These are phyloP conservation scores for Danio kyathit DNA, from an alignment of 2,797 vertebrate genomes.

Conservation along the genomic window DNA sequence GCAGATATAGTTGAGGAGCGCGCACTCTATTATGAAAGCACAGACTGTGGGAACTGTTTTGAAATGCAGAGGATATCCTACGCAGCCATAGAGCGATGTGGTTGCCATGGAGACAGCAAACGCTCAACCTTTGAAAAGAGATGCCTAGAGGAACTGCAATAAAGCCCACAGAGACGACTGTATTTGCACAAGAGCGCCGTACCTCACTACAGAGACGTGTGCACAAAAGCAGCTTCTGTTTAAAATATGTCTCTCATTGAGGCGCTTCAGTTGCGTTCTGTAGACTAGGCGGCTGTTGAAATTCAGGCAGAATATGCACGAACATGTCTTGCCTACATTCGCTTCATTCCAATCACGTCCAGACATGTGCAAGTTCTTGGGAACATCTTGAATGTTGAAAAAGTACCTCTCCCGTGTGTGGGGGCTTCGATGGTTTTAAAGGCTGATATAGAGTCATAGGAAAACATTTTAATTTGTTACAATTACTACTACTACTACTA, in stretches of 20 bases:
- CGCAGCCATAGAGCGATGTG: slow-evolving; percentile 64
- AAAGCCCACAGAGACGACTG: slow-evolving; percentile 53
- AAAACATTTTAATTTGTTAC: not conserved
- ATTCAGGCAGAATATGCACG: not conserved
- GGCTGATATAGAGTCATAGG: not conserved
- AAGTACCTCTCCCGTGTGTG: not conserved
- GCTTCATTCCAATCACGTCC: slow-evolving; percentile 32
- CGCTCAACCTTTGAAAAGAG: slow-evolving; percentile 52
- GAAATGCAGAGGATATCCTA: slow-evolving; percentile 75
- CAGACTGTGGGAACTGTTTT: slow-evolving; percentile 72
- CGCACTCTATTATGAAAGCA: slow-evolving; percentile 45
- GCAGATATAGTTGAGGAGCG: slow-evolving; percentile 29
- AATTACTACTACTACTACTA: too few species aligned
- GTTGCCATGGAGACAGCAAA: slow-evolving; percentile 77
- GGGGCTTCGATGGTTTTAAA: not conserved
- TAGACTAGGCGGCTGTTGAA: slow-evolving; percentile 25
- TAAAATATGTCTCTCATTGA: not conserved
- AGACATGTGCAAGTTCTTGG: slow-evolving; percentile 15
- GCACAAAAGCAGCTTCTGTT: slow-evolving; percentile 10
- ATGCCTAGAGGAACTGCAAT: slow-evolving; percentile 45
- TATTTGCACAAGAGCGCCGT: slow-evolving; percentile 45
- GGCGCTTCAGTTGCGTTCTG: not conserved
- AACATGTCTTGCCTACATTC: slow-evolving; percentile 10
- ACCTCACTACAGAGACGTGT: slow-evolving; percentile 20
- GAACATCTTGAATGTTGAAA: not conserved